phyloP scores from a whole-genome alignment of 2,888 invertebrate species.

The Ommatoiulus sabulosus region DNA sequence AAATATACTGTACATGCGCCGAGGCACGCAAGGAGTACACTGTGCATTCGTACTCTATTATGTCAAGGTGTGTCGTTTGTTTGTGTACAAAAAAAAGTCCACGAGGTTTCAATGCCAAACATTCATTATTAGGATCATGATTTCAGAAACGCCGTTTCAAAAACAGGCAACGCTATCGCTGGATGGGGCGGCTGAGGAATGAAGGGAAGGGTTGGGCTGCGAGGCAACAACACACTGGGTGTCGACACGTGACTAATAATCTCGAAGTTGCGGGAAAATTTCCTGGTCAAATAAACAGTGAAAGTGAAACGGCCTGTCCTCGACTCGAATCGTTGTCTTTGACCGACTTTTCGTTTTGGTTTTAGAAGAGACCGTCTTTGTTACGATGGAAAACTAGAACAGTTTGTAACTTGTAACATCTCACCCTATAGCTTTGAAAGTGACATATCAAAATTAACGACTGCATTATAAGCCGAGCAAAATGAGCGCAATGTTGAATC shows the following conservation, averaged over 20 bases:
- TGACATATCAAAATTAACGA: no score
- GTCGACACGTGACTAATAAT: not conserved
- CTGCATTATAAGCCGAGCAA: no score
- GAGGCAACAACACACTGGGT: not conserved
- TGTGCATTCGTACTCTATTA: not conserved
- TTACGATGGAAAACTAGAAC: not conserved
- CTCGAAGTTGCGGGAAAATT: not conserved
- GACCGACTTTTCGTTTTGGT: slow-evolving; percentile 12
- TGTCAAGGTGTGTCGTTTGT: slow-evolving; percentile 42
- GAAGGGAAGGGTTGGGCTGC: not conserved
- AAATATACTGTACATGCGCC: no score
- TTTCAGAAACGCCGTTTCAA: not conserved
- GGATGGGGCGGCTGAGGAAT: not conserved
- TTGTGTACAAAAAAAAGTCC: not conserved
- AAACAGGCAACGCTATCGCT: not conserved
- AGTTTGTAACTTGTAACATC: not conserved
- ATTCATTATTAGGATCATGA: not conserved
- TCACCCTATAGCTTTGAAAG: no score
- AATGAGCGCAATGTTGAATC: no score
- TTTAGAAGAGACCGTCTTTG: no score
- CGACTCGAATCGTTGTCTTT: not conserved
- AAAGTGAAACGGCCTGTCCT: not conserved
- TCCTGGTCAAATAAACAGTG: not conserved
- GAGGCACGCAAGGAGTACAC: not conserved
- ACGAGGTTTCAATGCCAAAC: slow-evolving; percentile 8